A percentile compares a stretch with the other conserved stretches of the same genome.
Evolutionary conservation across 2,113 vertebrate genomes (phyloP).

Genomic region (Ochotona princeps): DNA sequence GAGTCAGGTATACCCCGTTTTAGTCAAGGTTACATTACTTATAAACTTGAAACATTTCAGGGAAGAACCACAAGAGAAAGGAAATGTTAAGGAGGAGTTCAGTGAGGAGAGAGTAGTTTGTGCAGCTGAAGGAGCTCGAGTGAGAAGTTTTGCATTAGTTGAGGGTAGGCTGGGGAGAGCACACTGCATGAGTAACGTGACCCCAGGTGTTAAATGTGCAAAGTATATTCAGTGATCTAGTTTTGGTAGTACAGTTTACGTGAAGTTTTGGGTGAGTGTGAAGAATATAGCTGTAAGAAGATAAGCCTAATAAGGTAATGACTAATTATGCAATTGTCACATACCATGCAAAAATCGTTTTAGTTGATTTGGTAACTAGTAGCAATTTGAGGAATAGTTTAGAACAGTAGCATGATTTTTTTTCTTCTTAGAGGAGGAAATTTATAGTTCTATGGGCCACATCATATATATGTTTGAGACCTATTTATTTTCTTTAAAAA

Average conservation of each 20-base stretch:
- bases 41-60: slow-evolving; percentile 8
- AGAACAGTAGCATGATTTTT: background rate
- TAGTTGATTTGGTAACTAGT: slow-evolving; percentile 9
- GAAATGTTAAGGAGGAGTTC: background rate
- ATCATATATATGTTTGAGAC: slow-evolving; percentile 32
- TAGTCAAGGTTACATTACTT: slow-evolving; percentile 4
- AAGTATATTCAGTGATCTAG: background rate
- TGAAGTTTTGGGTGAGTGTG: background rate
- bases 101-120: slow-evolving; percentile 20
- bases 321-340: slow-evolving; percentile 1
- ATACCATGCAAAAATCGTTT: slow-evolving; percentile 18
- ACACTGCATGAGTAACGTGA: background rate
- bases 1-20: background rate
- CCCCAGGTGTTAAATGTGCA: background rate
- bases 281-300: background rate
- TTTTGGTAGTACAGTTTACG: slow-evolving; percentile 36
- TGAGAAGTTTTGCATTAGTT: background rate
- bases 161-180: background rate
- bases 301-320: background rate
- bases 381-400: slow-evolving; percentile 39
- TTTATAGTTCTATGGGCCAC: background rate
- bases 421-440: slow-evolving; percentile 36
- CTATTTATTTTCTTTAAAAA: slow-evolving; percentile 39
- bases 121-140: background rate
- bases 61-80: slow-evolving; percentile 16